Evolutionary conservation across 2,888 invertebrate species (phyloP), one percentile per base, ranked within the genome.

Genomic region (Leptopilina myrica): DNA sequence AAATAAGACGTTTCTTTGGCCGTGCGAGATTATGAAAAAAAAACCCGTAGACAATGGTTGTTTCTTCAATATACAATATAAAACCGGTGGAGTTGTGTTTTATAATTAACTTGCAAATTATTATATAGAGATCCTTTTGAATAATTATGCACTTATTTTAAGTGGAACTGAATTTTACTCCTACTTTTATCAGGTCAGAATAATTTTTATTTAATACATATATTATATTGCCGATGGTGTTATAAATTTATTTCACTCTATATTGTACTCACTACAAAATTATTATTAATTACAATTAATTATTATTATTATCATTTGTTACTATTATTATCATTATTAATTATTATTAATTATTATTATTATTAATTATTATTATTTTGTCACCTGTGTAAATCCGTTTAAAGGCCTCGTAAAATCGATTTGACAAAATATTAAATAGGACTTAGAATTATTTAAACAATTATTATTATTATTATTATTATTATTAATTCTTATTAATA

Each of bases 91-190:
- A 62, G 20, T 62, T 20, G 62, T 62, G 62, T 15, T 62, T 43
- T 62, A 62, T 62, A 62, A 62, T 62, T 62, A 62, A 62, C 62
- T 62, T 62, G 62, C 20, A 62, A 62, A 62, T 62, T 62, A 62
- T 20, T 20, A 49, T 49, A 49, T 49, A 49, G 49, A 9, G 62
- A 62, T 62, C 20, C 20, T 62, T 62, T 9, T 20, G 20, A 20
- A 59, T 59, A 62, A 62, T 62, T 9, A 20, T 15, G 20, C 15
- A 62, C 8, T 62, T 62, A 62, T 62, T 62, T 62, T 62, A 62
- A 62, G 62, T 62, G 62, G 62, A 62, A 62, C 62, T 62, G 20
- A 62, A 62, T 62, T 62, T 62, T 20, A 20, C 62, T 62, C 62
- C 15, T 20, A 62, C 20, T 20, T 62, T 62, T 62, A 62, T 62